Base-by-base conservation (phyloP, 1,140 invertebrate species). In the Drosophila tristis region DNA sequence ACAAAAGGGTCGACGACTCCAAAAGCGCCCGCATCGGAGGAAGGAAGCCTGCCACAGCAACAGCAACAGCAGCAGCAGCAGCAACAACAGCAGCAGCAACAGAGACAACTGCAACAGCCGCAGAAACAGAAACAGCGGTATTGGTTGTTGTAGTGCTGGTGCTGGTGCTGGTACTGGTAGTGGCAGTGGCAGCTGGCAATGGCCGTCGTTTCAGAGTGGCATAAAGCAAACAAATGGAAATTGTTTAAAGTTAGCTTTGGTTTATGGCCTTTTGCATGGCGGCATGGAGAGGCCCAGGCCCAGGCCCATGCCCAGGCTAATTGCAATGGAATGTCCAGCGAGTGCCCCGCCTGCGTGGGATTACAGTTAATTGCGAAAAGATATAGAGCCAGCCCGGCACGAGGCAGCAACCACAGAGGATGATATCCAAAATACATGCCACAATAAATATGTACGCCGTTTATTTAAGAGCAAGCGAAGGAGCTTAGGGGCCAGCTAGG, bases 221-320 rank as follows among this genome's bases (percentile, higher is more conserved):
- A 86, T 87, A 87, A 87, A 87, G 79, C 82, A 87, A 87, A 87
- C 80, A 87, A 87, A 87, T 87, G 84, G 78, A 87, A 87, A 89
- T 87, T 87, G 82, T 87, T 87, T 89, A 87, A 86, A 87, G 82
- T 81, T 78, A 79, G 66, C 79, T 82, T 87, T 87, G 82, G 74
- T 87, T 89, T 87, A 87, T 89, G 84, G 82, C 84, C 84, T 87
- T 75, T 70, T 70, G 63, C 66, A 49, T 68, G 63, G 51, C 7
- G 63, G 23, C 2, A 25, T 25, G 23, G 23, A 85, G 60, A 20
- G 20, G 1, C 71, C 53, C n/a, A 11, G 11, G 60, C 59, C 63
- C 72, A 20, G 20, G 1, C 71, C 53, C n/a, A 11, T 7, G 60
- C 59, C 63, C 72, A 82, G 89, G 84, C 78, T 82, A 87, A 87